phyloP scores from a whole-genome alignment of 1,140 invertebrate genomes.

The Harpegnathos saltator region DNA sequence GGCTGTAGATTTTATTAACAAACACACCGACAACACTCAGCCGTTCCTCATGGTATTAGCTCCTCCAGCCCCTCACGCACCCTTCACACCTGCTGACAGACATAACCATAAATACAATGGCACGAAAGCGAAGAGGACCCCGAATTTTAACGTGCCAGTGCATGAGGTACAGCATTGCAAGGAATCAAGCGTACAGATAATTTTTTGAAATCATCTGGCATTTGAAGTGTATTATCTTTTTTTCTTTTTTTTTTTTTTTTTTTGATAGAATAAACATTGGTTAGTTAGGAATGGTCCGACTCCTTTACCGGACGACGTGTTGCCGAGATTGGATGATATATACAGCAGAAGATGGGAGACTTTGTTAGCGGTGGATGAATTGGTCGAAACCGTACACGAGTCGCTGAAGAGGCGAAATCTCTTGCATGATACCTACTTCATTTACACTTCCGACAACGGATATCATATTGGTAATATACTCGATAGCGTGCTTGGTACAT shows the following conservation, averaged over 20 bases:
- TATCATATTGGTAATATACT: conserved; percentile 91
- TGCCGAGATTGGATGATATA: conserved; percentile 89
- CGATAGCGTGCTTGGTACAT: neutral
- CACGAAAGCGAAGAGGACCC: conserved; percentile 88
- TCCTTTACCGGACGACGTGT: conserved; percentile 87
- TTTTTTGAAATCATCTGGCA: neutral
- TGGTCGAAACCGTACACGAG: conserved; percentile 89
- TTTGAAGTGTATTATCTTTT: neutral
- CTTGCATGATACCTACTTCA: conserved; percentile 92
- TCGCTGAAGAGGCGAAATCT: conserved; percentile 86
- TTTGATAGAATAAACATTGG: conserved; percentile 92
- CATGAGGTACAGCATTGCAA: conserved; percentile 51
- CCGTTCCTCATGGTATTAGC: conserved; percentile 95
- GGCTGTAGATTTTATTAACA: conserved; percentile 87
- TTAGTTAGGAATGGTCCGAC: conserved; percentile 89
- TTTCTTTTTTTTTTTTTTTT: conserved; percentile 62
- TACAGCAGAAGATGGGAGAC: conserved; percentile 92
- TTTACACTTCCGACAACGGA: conserved; percentile 96
- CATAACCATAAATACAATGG: conserved; percentile 89
- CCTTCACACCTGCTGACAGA: conserved; percentile 92
- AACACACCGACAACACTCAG: conserved; percentile 67
- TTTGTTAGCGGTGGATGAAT: conserved; percentile 94
- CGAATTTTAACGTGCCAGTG: conserved; percentile 90
- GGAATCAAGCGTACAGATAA: neutral
- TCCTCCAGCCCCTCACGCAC: conserved; percentile 93